phyloP scores from a whole-genome alignment of 2,113 vertebrate genomes.

The Marmota monax region DNA sequence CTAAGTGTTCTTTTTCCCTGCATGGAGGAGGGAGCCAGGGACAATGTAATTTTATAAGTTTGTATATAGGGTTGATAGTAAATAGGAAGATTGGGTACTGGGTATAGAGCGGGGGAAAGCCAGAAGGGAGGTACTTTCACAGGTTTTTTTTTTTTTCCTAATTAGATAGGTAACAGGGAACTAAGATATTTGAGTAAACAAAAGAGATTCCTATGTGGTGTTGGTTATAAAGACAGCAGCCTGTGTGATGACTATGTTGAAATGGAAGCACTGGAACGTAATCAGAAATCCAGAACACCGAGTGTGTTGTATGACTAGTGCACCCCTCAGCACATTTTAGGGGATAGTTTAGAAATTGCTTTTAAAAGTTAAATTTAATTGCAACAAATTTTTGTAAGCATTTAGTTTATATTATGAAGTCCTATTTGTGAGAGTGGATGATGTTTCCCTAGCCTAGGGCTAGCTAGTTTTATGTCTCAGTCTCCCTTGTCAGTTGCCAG shows the following conservation, averaged over 20 bases:
- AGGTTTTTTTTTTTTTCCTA: neutral
- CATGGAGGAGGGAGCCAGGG: neutral
- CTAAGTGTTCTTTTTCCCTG: neutral
- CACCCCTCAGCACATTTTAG: neutral
- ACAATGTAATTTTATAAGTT: neutral
- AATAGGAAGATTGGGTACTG: neutral
- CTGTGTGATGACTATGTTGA: neutral
- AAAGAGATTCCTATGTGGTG: neutral
- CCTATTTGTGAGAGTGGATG: neutral
- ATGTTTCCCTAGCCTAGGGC: neutral
- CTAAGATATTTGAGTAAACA: neutral
- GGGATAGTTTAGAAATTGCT: neutral
- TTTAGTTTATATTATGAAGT: neutral
- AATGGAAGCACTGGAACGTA: neutral
- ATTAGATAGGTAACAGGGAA: neutral
- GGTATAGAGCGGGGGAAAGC: neutral
- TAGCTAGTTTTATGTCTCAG: neutral
- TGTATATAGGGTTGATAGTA: neutral
- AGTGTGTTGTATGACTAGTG: too few species aligned
- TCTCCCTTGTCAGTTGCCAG: neutral
- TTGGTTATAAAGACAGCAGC: neutral
- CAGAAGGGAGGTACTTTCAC: neutral
- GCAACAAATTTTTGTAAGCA: neutral
- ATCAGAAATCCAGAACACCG: neutral
- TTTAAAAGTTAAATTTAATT: constrained; percentile 11